Base-by-base conservation (phyloP, 2,888 invertebrate genomes). In the Drosophila paucipuncta region DNA sequence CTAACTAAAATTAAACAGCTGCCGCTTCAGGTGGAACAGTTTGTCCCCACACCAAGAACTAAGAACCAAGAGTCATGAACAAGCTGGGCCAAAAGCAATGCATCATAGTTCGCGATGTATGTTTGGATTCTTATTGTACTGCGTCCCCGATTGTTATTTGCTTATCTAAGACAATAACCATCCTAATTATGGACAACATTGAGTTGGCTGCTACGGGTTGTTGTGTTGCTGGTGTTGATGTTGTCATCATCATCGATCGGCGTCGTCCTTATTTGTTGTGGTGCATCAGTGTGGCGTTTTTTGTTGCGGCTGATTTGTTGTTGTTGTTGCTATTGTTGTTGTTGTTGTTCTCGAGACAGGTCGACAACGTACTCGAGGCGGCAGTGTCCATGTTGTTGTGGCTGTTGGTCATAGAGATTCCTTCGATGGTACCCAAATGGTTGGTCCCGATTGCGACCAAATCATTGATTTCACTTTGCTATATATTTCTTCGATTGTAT, bases 401-500 rank as follows among this genome's bases (percentile, higher is more conserved):
- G 94, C 92, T 94, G 95, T 94, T 94, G 95, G 95, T 97, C 97
- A 98, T 95, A 98, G 97, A 94, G 97, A 97, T 94, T 99, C 98
- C 93, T 98, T 98, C 80, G 98, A 97, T 88, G 99, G 98, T 91
- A 99, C 98, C 99, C 99, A 99, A 94, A 99, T 98, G 91, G 95
- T 96, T 92, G 98, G 98, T 81, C 99, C 98, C 87, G 98, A 97
- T 94, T 99, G 99, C 91, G 98, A 97, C 90, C 96, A 95, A 93
- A 99, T 99, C 90, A 99, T 97, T 92, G 97, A 97, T 94, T 99
- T 99, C 85, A 98, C 98, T 94, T 97, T 97, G 85, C 96, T 95
- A 95, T 99, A 98, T 91, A 99, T 97, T 94, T 99, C 99, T 94
- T 99, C 99, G 47, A 99, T 98, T 64, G 99, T 99, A 94, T 99